Evolutionary conservation across 2,888 invertebrate species (phyloP).

Genomic region (Drosophila ezoana): DNA sequence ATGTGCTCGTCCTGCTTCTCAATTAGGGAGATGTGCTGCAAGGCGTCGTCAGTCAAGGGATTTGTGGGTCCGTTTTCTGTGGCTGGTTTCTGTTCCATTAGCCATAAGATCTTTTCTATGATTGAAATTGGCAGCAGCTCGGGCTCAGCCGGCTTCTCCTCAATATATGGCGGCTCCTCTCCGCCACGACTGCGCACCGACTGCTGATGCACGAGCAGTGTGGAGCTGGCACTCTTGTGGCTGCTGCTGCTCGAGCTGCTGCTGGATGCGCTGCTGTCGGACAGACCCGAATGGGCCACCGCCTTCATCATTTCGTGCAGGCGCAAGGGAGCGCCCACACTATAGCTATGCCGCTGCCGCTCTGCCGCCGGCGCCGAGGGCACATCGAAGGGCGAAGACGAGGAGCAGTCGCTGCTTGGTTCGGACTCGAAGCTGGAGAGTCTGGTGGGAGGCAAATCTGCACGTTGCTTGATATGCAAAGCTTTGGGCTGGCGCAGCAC

Average conservation of each 20-base stretch:
- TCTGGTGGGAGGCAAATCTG: conserved; percentile 31
- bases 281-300: conserved; percentile 32
- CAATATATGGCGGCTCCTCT: conserved; percentile 8
- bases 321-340: conserved; percentile 12
- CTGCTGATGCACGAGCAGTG: conserved; percentile 14
- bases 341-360: conserved; percentile 1
- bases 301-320: conserved; percentile 41
- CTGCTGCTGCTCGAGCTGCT: conserved; percentile 42
- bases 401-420: conserved; percentile 34
- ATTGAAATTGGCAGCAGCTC: background rate
- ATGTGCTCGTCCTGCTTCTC: background rate
- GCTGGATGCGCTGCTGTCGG: conserved; percentile 46
- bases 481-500: conserved; percentile 44
- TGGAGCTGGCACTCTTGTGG: conserved; percentile 21
- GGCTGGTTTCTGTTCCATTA: conserved; percentile 17
- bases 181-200: conserved; percentile 38
- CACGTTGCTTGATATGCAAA: conserved; percentile 26
- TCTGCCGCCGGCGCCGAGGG: conserved; percentile 26
- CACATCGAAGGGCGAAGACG: conserved; percentile 13
- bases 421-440: conserved; percentile 38
- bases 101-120: conserved; percentile 30
- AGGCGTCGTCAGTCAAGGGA: background rate
- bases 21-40: background rate
- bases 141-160: background rate
- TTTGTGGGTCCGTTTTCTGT: background rate